Evolutionary conservation across 2,888 invertebrate genomes (phyloP), one percentile per base, ranked within the genome.

Genomic region (Tinea pellionella): DNA sequence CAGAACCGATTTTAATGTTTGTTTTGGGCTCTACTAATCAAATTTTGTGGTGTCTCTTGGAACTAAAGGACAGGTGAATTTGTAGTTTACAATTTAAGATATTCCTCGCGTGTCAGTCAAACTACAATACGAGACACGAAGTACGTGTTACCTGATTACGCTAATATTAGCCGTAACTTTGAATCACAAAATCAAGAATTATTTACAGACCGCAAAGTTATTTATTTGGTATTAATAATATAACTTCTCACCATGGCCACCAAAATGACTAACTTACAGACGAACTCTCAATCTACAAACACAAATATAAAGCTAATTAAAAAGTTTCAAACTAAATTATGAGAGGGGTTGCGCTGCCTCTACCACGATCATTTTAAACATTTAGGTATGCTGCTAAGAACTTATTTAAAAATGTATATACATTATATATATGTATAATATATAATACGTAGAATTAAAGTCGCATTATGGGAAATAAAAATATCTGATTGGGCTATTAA

Each of bases 261-360:
- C 74, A 69, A 74, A 80, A 81, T 82, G 80, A 80, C 80, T 79
- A 81, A 85, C 81, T 73, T 71, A 74, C 72, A 76, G 73, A 69
- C 75, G 66, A 86, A 80, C 82, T 82, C 87, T 87, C 87, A 84
- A 87, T 87, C 84, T 80, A 77, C 84, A 86, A 87, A 87, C 83
- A 87, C 86, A 87, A 87, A 87, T 84, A 86, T 86, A 86, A 87
- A 87, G 84, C 86, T 87, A 87, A 87, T 87, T 87, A 85, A 87
- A 87, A 87, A 87, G 86, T 87, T 87, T 79, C 75, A 78, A 87
- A 87, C 86, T 85, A 81, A 86, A 86, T 87, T 87, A 87, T 87
- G 84, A 84, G 86, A 84, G 86, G 85, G 87, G 84, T 80, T 78
- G 78, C 75, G 76, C 74, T 77, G 72, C 84, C 78, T 65, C 83